phyloP scores from a whole-genome alignment of 2,113 vertebrate species.

The Corvus cornix region DNA sequence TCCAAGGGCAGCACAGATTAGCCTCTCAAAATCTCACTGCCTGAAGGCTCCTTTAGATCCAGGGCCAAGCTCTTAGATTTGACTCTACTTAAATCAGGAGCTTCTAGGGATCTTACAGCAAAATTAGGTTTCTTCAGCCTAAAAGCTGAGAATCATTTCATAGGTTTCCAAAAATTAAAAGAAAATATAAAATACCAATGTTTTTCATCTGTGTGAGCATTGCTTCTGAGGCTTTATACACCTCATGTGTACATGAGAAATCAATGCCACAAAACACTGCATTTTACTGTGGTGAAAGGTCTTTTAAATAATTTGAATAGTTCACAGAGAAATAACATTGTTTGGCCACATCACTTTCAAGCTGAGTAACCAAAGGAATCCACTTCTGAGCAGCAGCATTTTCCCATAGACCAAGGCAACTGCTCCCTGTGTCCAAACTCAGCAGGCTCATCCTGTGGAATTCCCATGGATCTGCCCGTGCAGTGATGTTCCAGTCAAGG shows the following conservation, averaged over 20 bases:
- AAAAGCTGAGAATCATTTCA: background rate
- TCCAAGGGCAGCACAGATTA: background rate
- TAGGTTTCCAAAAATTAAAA: background rate
- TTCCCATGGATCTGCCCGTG: background rate
- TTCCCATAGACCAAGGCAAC: conserved; percentile 23
- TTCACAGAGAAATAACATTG: background rate
- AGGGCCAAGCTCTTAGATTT: background rate
- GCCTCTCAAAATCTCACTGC: background rate
- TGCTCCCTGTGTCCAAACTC: background rate
- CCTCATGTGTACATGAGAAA: background rate
- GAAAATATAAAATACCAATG: background rate
- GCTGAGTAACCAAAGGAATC: background rate
- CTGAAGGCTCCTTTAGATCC: background rate
- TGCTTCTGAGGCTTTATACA: background rate
- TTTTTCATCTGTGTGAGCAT: background rate
- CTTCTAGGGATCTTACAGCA: background rate
- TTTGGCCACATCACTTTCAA: background rate
- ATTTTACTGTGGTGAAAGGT: background rate
- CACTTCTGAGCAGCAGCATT: background rate
- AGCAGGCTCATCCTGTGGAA: background rate
- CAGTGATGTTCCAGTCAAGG: background rate
- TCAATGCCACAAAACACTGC: background rate
- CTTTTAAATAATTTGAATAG: background rate
- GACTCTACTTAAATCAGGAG: background rate
- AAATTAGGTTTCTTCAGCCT: background rate